Evolutionary conservation across 35 echinoderm and acorn worm species (phyloP).

Genomic region (Ophioderma brevispina): DNA sequence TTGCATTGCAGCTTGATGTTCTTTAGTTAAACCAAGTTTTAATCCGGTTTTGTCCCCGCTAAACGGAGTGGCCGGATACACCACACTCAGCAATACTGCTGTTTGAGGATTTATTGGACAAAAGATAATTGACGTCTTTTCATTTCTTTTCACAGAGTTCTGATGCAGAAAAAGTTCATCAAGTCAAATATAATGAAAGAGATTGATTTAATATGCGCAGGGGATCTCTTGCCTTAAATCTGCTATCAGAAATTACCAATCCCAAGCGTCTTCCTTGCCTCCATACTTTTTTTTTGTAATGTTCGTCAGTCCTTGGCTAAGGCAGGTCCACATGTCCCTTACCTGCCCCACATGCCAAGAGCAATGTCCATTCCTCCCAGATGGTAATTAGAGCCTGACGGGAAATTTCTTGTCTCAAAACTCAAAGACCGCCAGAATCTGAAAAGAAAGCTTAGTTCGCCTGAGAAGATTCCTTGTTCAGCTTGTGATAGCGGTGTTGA

Average conservation of each 20-base stretch:
- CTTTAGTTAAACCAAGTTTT: no score
- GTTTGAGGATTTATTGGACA: no score
- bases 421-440: neutral
- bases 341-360: neutral
- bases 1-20: no score
- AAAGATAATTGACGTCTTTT: no score
- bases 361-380: neutral
- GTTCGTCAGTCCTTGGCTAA: neutral
- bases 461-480: slow-evolving; percentile 32
- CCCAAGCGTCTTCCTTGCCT: neutral
- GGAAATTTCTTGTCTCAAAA: neutral
- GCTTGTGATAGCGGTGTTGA: slow-evolving; percentile 19
- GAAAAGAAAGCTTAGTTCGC: neutral
- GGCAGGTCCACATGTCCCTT: neutral
- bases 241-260: neutral
- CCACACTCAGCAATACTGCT: no score
- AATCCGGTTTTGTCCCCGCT: no score
- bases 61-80: no score
- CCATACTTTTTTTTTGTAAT: neutral
- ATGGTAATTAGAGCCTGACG: neutral
- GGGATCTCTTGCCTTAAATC: no score
- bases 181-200: no score
- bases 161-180: no score
- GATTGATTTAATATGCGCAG: no score
- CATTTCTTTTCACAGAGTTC: no score